Conservation (phyloP, 2,888 invertebrate species). For the Scaeva pyrastri region DNA sequence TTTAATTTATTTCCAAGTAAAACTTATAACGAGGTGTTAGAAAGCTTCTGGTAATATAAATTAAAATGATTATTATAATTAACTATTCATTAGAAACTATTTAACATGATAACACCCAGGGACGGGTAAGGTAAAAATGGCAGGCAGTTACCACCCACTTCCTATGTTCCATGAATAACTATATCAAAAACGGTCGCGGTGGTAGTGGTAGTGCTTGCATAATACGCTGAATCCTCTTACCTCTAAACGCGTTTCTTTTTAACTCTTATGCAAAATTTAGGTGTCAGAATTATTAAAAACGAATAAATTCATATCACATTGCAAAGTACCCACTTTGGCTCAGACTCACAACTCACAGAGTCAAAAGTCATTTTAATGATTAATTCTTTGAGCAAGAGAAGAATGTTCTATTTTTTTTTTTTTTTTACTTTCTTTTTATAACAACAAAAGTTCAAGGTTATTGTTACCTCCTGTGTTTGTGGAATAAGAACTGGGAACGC, state of each 20-base stretch:
- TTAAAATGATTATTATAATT: no score
- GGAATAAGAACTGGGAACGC: not conserved
- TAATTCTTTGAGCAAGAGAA: constrained; percentile 2
- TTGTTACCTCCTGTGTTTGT: no score
- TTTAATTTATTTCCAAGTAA: no score
- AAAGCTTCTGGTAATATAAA: no score
- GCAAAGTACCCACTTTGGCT: not conserved
- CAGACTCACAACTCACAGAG: not conserved
- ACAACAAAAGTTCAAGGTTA: constrained; percentile 16
- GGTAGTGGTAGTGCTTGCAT: not conserved
- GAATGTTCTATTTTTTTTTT: not conserved
- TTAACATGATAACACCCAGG: no score
- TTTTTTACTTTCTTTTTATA: not conserved
- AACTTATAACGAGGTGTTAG: no score
- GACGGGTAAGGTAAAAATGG: no score
- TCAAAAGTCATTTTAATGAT: constrained; percentile 20
- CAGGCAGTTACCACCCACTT: no score
- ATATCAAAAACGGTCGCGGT: no score
- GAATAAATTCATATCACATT: constrained; percentile 8
- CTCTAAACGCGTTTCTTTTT: not conserved
- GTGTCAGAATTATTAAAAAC: not conserved
- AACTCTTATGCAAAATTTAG: not conserved
- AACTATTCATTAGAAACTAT: no score
- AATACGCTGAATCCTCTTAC: not conserved
- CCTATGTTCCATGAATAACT: no score